Base-by-base conservation (phyloP, 2,888 invertebrate species). In the Brachyptera risi region DNA sequence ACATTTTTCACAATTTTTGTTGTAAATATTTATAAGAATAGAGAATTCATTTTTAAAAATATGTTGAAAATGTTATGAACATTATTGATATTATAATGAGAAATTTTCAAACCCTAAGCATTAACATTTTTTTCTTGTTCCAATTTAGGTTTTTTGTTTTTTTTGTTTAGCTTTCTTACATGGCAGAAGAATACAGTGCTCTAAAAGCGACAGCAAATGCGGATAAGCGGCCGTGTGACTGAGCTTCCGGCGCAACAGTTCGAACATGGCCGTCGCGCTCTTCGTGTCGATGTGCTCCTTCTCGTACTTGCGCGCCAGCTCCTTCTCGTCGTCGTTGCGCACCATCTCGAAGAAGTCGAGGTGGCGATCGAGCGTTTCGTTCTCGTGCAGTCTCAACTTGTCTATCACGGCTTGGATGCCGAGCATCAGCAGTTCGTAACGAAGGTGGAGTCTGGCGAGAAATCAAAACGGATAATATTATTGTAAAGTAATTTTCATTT, bases 261-360 rank as follows among this genome's bases (percentile, higher is more conserved):
- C 95, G 73, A 96, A 95, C 95, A 96, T 96, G 56, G 87, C 83
- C 1, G 88, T 85, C 1, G 96, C 94, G 74, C 95, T 96, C 78
- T 94, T 95, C 0, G 92, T 93, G 73, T 96, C 96, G 56, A 96
- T 87, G 75, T 96, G 95, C 68, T 92, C 90, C 72, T 88, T 85
- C 73, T 94, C 92, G 77, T 93, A 95, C 69, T 92, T 87, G 65
- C 94, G 82, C 3, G 94, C 91, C 64, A 98, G 75, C 73, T 96
- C 95, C 70, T 92, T 89, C 74, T 98, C 98, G 75, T 98, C 98
- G 76, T 97, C 96, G 71, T 89, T 91, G 49, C 97, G 84, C 21
- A 96, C 91, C 95, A 97, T 96, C 78, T 98, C 98, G 78, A 98
- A 98, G 77, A 98, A 95, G 75, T 98, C 97, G 76, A 98, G 85